These are phyloP conservation scores for Argopecten irradians DNA, from an alignment of 1,140 invertebrate species.

Conservation along the genomic window DNA sequence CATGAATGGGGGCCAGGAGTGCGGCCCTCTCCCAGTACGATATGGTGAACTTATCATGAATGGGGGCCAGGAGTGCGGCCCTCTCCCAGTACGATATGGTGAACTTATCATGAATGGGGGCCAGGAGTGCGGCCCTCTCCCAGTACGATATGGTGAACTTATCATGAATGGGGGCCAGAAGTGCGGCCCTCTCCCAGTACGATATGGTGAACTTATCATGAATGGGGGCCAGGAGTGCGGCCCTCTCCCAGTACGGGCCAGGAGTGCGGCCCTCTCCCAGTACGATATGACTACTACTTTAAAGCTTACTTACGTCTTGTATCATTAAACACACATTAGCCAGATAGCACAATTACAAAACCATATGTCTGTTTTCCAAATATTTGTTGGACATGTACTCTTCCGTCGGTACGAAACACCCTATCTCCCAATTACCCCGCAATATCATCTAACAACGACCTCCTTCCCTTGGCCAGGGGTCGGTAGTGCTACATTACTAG, in stretches of 20 bases:
- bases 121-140: too few relatives aligned
- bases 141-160: too few relatives aligned
- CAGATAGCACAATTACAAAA: conserved; percentile 21
- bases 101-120: too few relatives aligned
- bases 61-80: too few relatives aligned
- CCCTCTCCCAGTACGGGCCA: too few relatives aligned
- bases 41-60: too few relatives aligned
- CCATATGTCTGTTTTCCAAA: background rate
- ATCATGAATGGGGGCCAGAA: too few relatives aligned
- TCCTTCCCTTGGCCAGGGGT: background rate
- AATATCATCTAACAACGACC: background rate
- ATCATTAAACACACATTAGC: background rate
- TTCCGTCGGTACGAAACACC: background rate
- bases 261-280: background rate
- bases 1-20: too few relatives aligned
- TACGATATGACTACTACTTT: background rate
- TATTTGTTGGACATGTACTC: background rate
- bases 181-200: too few relatives aligned
- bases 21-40: too few relatives aligned
- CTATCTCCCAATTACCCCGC: background rate
- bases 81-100: too few relatives aligned
- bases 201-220: too few relatives aligned
- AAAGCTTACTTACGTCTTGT: background rate
- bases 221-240: background rate
- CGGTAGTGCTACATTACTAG: background rate